Evolutionary conservation across 2,888 invertebrate genomes (phyloP).

Genomic region (Caenorhabditis sulstoni): DNA sequence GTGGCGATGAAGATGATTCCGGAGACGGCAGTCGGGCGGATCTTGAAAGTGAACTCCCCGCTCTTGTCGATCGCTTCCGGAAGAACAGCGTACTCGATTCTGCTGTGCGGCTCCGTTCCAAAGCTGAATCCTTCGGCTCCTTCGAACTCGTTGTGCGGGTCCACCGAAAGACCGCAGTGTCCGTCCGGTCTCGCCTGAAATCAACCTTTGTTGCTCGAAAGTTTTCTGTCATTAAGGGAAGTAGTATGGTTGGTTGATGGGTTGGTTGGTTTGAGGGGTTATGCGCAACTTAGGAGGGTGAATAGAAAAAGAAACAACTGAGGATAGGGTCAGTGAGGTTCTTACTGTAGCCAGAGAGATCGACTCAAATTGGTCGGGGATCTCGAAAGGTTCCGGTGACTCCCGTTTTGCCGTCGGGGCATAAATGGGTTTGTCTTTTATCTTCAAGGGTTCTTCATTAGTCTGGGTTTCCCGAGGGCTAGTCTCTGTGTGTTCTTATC

Average conservation of each 20-base stretch:
- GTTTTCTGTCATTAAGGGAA: neutral
- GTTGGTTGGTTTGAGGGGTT: conserved; percentile 6
- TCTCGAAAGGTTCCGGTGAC: conserved; percentile 10
- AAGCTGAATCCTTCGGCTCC: conserved; percentile 81
- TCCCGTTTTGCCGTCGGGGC: conserved; percentile 38
- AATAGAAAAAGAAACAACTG: neutral
- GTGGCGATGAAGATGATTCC: conserved; percentile 90
- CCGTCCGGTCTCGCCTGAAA: conserved; percentile 67
- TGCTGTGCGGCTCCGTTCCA: conserved; percentile 80
- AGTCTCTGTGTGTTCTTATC: conserved; percentile 33
- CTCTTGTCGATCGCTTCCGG: conserved; percentile 76
- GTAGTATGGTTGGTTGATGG: neutral
- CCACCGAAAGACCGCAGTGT: conserved; percentile 72
- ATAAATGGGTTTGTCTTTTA: conserved; percentile 28
- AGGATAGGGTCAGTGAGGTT: neutral
- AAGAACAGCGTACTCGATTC: conserved; percentile 80
- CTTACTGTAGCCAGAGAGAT: conserved; percentile 33
- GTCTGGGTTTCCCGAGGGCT: neutral
- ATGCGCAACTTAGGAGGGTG: conserved; percentile 22
- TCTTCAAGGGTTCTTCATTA: conserved; percentile 15
- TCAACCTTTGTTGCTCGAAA: neutral
- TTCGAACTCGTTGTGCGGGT: conserved; percentile 66
- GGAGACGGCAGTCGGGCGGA: conserved; percentile 87
- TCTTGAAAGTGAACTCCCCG: conserved; percentile 86
- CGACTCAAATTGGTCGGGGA: conserved; percentile 33